Evolutionary conservation across 1,140 invertebrate genomes (phyloP).

Genomic region (Apolygus lucorum): DNA sequence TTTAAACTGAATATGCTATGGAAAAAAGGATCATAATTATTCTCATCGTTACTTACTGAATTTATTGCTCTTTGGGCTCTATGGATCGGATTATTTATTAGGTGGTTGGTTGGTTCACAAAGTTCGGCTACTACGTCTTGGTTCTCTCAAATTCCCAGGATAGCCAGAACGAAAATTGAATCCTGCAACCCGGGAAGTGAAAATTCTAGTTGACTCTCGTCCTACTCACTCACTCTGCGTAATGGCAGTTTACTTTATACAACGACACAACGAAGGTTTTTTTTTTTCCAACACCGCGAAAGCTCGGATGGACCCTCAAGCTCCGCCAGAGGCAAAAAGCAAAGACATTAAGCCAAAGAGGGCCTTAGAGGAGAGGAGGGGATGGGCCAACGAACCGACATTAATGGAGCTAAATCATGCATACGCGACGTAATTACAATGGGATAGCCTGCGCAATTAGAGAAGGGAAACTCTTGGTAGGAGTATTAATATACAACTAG

Average conservation of each 20-base stretch:
- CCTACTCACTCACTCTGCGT: too few relatives aligned
- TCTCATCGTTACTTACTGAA: too few relatives aligned
- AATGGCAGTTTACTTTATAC: neutral
- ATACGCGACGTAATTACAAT: slow-evolving; percentile 22
- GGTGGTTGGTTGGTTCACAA: too few relatives aligned
- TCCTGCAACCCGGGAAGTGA: too few relatives aligned
- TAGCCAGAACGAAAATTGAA: too few relatives aligned
- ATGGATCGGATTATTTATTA: too few relatives aligned
- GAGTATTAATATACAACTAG: slow-evolving; percentile 6
- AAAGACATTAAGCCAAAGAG: slow-evolving; percentile 12
- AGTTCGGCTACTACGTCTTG: too few relatives aligned
- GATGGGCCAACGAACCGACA: slow-evolving; percentile 9
- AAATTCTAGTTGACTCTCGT: too few relatives aligned
- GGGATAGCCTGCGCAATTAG: slow-evolving; percentile 9
- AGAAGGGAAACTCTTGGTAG: neutral
- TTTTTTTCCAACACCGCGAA: neutral
- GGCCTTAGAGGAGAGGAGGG: neutral
- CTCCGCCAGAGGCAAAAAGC: slow-evolving; percentile 16
- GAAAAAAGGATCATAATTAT: too few relatives aligned
- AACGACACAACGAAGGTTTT: neutral
- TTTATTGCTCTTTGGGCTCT: too few relatives aligned
- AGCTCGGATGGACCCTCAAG: neutral
- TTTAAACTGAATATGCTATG: too few relatives aligned
- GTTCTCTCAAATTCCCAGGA: too few relatives aligned
- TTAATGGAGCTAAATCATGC: slow-evolving; percentile 22